phyloP scores from a whole-genome alignment of 2,113 vertebrate genomes.

The Cyanoderma ruficeps region DNA sequence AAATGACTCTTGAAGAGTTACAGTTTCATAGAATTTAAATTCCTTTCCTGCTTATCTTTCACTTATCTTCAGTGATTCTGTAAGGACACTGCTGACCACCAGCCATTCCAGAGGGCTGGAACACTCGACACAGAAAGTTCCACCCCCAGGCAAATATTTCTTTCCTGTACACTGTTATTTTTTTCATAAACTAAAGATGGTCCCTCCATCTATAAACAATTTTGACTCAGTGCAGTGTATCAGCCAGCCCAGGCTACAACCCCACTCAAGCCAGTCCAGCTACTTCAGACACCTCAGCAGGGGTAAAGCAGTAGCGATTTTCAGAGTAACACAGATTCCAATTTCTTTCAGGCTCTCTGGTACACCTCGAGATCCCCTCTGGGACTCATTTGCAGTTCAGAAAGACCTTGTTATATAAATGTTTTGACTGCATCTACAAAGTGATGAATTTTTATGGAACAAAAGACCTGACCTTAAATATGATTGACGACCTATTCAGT shows the following conservation, averaged over 20 bases:
- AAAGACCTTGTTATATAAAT: not conserved
- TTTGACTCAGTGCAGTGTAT: not conserved
- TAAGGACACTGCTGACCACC: not conserved
- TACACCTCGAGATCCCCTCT: not conserved
- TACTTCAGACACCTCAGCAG: not conserved
- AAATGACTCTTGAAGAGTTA: not conserved
- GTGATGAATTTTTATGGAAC: not conserved
- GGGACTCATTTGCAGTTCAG: conserved; percentile 1
- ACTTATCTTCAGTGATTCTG: not conserved
- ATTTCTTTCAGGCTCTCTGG: not conserved
- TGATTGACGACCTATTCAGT: not conserved
- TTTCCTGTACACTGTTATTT: not conserved
- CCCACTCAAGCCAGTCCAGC: not conserved
- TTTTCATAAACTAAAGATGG: not conserved
- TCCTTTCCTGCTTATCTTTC: not conserved
- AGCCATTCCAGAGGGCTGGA: not conserved
- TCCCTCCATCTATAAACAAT: not conserved
- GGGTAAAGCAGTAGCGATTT: not conserved
- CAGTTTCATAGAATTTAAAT: not conserved
- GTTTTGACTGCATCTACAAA: conserved; percentile 24
- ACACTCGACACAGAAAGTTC: not conserved
- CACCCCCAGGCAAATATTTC: not conserved
- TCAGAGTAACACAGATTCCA: not conserved
- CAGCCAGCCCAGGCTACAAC: not conserved
- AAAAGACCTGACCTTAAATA: not conserved